Evolutionary conservation across 1,140 invertebrate genomes (phyloP).

Genomic region (Drosophila kikkawai): DNA sequence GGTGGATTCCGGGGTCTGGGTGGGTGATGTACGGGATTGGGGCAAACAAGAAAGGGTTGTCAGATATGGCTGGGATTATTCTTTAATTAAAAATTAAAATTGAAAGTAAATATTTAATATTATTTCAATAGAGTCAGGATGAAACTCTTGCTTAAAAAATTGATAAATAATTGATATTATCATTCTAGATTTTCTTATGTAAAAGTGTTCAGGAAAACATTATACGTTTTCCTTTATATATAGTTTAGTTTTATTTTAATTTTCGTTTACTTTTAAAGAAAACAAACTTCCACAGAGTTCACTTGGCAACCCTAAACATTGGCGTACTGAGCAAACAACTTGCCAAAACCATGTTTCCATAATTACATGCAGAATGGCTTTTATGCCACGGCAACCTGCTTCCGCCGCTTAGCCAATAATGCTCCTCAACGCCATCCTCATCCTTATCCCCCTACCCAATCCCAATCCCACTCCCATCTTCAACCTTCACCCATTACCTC

Average conservation of each 20-base stretch:
- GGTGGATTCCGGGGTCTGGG: conserved; percentile 18
- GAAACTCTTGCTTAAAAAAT: background rate
- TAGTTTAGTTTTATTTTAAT: too few relatives aligned
- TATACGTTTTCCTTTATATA: too few relatives aligned
- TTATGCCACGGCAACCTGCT: conserved; percentile 51
- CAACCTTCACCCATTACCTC: conserved; percentile 39
- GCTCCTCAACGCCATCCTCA: conserved; percentile 17
- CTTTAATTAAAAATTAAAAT: background rate
- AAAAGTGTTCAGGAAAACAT: too few relatives aligned
- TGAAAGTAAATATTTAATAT: background rate
- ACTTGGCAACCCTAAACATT: conserved; percentile 42
- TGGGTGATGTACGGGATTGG: conserved; percentile 43
- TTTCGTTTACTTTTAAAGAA: too few relatives aligned
- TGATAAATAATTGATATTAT: background rate
- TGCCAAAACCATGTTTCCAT: conserved; percentile 83
- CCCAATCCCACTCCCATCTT: background rate
- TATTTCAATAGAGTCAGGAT: background rate
- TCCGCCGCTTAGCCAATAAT: conserved; percentile 61
- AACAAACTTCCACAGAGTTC: background rate
- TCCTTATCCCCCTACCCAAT: background rate
- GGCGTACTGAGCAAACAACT: conserved; percentile 46
- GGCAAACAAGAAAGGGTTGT: conserved; percentile 12
- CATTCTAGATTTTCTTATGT: background rate
- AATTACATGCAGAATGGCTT: conserved; percentile 82
- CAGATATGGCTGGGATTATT: background rate